Base-by-base conservation (phyloP, 2,113 vertebrate genomes). In the Chaenogobius annularis region DNA sequence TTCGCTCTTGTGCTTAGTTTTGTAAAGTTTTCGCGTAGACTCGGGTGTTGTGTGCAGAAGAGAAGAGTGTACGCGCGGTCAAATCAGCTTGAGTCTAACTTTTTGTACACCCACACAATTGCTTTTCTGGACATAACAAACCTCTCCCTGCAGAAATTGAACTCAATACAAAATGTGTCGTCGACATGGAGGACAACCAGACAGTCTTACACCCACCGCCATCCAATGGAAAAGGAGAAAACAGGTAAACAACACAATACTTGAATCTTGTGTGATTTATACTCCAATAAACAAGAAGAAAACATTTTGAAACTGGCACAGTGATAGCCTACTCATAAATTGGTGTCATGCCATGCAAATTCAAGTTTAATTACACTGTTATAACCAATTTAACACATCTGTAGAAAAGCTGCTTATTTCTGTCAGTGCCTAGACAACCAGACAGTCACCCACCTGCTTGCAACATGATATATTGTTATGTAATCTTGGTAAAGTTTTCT, bases 101-200 rank as follows among this genome's bases (percentile, higher is more conserved):
- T 71, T 72, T 55, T 20, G 69, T 56, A 84, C 77, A 69, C 78
- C 76, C 68, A 67, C 82, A 69, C 79, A 69, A 20, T 66, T 61
- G 40, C 77, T 75, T 74, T 19, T 81, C 82, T 82, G 70, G 75
- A 48, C 35, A 59, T 22, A 55, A 82, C 75, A 69, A 79, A 83
- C 83, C 69, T 89, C 64, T 81, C 69, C 84, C 84, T 93, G 91
- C 94, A 99, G 97, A 99, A 91, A 93, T 96, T 89, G 97, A 99
- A 71, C 93, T 99, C 90, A 98, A 96, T 85, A 98, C 97, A 80
- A 98, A 98, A 93, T 99, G 97, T 87, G 94, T 99, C 88, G 95
- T 99, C 94, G 97, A 99, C 63, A 98, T 99, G 97, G 96, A 99
- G 89, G 96, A 96, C 80, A 99, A 99, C 80, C 97, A 99, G 75